phyloP scores from a whole-genome alignment of 64 coral and sea anemone species.

The Stichodactyla helianthus region DNA sequence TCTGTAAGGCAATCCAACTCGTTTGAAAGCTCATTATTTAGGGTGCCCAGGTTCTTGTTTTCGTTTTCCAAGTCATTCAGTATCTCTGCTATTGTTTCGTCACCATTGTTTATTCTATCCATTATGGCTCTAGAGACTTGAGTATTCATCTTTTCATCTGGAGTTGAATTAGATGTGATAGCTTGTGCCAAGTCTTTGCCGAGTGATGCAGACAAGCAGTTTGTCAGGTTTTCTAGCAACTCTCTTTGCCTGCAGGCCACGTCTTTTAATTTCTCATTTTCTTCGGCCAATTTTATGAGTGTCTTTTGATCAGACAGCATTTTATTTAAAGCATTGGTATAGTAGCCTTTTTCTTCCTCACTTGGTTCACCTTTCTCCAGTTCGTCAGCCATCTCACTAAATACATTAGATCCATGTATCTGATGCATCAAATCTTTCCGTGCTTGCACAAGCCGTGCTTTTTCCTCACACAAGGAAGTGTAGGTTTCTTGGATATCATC shows the following conservation, averaged over 20 bases:
- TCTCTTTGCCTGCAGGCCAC: slow-evolving; percentile 33
- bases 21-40: slow-evolving; percentile 39
- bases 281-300: slow-evolving; percentile 51
- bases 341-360: slow-evolving; percentile 24
- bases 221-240: slow-evolving; percentile 17
- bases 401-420: slow-evolving; percentile 21
- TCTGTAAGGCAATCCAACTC: slow-evolving; percentile 51
- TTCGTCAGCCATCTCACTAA: slow-evolving; percentile 21
- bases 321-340: slow-evolving; percentile 25
- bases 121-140: not conserved
- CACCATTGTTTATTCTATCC: slow-evolving; percentile 31
- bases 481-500: slow-evolving; percentile 62
- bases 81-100: slow-evolving; percentile 45
- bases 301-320: slow-evolving; percentile 53
- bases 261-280: slow-evolving; percentile 40
- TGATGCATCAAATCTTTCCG: slow-evolving; percentile 13
- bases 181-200: slow-evolving; percentile 39
- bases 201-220: slow-evolving; percentile 33
- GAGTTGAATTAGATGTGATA: not conserved
- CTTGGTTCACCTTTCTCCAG: slow-evolving; percentile 13
- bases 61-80: slow-evolving; percentile 31
- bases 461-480: slow-evolving; percentile 26
- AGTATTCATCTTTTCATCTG: not conserved
- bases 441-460: slow-evolving; percentile 25
- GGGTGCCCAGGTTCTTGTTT: slow-evolving; percentile 36